A percentile compares a stretch with the other conserved stretches of the same genome.
phyloP scores from a whole-genome alignment of 2,113 vertebrate genomes.

The Hyperopisus bebe region DNA sequence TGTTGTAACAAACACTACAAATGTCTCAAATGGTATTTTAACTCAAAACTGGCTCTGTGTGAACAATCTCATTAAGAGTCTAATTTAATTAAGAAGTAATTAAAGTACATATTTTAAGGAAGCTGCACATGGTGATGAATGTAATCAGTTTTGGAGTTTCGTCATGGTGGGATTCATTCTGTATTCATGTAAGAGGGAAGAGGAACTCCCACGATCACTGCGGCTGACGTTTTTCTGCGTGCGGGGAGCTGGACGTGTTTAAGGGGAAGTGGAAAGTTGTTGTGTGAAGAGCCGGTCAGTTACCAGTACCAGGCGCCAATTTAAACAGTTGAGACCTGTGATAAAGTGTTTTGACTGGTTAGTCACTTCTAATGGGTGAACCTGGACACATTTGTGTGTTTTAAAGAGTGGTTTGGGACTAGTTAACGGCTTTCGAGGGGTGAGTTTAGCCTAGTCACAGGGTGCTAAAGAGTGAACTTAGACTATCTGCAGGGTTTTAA shows the following conservation, averaged over 20 bases:
- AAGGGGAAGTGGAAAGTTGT: neutral
- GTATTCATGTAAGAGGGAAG: neutral
- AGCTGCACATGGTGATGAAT: neutral
- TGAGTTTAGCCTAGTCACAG: neutral
- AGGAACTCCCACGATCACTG: neutral
- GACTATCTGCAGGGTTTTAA: neutral
- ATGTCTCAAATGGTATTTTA: neutral
- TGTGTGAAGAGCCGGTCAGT: neutral
- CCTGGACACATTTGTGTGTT: neutral
- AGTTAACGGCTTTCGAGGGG: neutral
- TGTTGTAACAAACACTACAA: neutral
- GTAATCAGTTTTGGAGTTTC: neutral
- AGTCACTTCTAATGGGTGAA: neutral
- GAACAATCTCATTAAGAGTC: neutral
- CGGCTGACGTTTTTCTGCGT: neutral
- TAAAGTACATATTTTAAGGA: neutral
- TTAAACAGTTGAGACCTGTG: neutral
- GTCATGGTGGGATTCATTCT: neutral
- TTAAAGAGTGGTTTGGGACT: neutral
- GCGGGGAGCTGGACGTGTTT: neutral
- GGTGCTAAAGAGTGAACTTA: neutral
- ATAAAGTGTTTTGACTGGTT: neutral
- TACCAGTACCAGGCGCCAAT: neutral
- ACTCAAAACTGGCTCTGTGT: neutral
- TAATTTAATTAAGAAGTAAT: neutral